Percentiles rank a stretch among this genome's conserved stretches.
Evolutionary conservation across 2,113 vertebrate species (phyloP).

Genomic region (Centropristis striata): DNA sequence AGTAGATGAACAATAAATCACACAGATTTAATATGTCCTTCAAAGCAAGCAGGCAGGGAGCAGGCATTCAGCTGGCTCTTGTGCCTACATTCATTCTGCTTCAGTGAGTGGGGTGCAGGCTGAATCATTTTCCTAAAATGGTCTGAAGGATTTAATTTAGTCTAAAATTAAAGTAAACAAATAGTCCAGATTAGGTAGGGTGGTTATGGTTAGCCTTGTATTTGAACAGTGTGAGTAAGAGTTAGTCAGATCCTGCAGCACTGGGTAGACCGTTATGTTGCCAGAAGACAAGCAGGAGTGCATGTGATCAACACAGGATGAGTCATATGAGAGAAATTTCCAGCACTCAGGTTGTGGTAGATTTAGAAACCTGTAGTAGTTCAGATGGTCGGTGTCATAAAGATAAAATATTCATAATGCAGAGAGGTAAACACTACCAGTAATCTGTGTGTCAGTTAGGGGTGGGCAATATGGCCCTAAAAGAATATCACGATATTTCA

Average conservation of each 20-base stretch:
- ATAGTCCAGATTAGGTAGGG: background rate
- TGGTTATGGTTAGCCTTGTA: background rate
- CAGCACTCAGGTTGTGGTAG: background rate
- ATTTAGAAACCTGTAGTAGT: background rate
- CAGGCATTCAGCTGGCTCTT: background rate
- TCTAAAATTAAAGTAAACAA: conserved; percentile 7
- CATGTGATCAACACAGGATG: background rate
- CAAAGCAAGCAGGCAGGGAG: background rate
- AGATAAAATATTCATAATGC: background rate
- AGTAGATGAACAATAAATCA: background rate
- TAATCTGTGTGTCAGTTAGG: background rate
- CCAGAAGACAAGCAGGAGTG: background rate
- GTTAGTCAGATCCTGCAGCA: conserved; percentile 43
- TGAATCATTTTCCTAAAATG: conserved; percentile 18
- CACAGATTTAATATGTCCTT: background rate
- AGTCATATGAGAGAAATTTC: conserved; percentile 19
- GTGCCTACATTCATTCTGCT: background rate
- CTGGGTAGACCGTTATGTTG: background rate
- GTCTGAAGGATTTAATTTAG: conserved; percentile 20
- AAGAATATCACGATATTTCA: no score
- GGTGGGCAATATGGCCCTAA: no score
- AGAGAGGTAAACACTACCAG: background rate
- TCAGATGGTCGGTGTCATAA: background rate
- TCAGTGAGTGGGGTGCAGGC: background rate
- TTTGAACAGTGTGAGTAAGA: conserved; percentile 41